Base-by-base conservation (phyloP, 2,113 vertebrate species). In the Hypanus sabinus region DNA sequence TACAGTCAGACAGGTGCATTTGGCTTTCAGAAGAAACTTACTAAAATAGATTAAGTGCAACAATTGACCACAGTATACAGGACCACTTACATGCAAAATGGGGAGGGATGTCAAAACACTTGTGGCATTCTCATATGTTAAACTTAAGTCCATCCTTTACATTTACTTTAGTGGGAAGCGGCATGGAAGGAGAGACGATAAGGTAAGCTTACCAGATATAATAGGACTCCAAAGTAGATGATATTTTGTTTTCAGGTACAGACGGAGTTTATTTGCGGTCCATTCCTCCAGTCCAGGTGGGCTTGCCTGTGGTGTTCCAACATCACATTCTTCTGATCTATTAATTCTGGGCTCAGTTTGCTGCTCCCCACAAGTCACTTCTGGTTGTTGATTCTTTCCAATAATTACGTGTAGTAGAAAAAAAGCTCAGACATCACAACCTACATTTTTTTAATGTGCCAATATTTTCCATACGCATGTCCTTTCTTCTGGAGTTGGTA, bases 171-270 rank as follows among this genome's bases (percentile, higher is more conserved):
- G 2, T 27, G 91, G 70, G 70, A 73, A 70, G 73, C 14, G 46
- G 36, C 68, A 46, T 93, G 91, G 91, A 93, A 93, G 91, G 91
- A 93, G 91, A 93, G 70, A 30, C 36, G 5, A 14, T 73, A 93
- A 93, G 68, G 70, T 73, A 46, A 73, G 55, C 91, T 73, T 93
- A 93, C 91, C 91, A 20, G 91, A 55, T 27, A 27, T 5, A 46
- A 46, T 75, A 38, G 33, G 91, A 75, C 36, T 93, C 70, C 91
- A 20, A 70, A 70, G 27, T 55, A 73, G 91, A 93, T 73, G 91
- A 55, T 55, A 36, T 71, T 70, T 90, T 90, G 85, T 55, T 93
- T 73, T 93, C 68, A 93, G 91, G 91, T 93, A 12, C 91, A 46
- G 55, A 1, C 8, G 38, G 46, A 27, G 68, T 27, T 73, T n/a